Evolutionary conservation across 1,140 invertebrate species (phyloP).

Genomic region (Halesus radiatus): DNA sequence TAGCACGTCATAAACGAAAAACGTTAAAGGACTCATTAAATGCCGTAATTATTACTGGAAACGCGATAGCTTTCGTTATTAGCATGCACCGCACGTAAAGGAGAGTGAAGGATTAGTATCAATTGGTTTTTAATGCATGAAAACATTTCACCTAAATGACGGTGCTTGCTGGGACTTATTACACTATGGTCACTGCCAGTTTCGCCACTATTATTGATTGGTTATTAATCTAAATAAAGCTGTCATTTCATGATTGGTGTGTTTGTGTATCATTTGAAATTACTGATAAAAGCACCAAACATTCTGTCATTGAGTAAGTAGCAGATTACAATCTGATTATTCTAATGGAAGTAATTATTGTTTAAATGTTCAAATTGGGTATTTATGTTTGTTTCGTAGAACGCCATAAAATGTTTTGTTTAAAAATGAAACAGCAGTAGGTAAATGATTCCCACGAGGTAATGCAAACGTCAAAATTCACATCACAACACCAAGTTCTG

Average conservation of each 20-base stretch:
- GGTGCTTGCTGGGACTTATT: not conserved
- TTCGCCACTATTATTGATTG: not conserved
- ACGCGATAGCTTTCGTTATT: not conserved
- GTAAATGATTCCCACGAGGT: too few relatives aligned
- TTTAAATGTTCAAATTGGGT: too few relatives aligned
- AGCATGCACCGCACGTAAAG: not conserved
- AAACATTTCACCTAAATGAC: conserved; percentile 14
- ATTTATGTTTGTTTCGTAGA: too few relatives aligned
- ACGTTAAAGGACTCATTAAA: conserved; percentile 13
- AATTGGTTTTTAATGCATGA: conserved; percentile 20
- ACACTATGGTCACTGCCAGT: not conserved
- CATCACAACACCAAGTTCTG: too few relatives aligned
- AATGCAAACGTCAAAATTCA: too few relatives aligned
- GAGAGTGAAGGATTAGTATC: not conserved
- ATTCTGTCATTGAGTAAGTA: too few relatives aligned
- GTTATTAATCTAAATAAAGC: not conserved
- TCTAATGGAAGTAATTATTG: too few relatives aligned
- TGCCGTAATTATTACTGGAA: not conserved
- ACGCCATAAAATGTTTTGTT: too few relatives aligned
- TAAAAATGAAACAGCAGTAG: too few relatives aligned
- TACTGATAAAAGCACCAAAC: too few relatives aligned
- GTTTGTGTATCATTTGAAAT: too few relatives aligned
- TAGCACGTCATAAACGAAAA: not conserved
- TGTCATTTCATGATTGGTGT: not conserved
- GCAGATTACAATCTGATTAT: too few relatives aligned